Conservation (phyloP, 2,113 vertebrate species). For the Cochlearius cochlearius region DNA sequence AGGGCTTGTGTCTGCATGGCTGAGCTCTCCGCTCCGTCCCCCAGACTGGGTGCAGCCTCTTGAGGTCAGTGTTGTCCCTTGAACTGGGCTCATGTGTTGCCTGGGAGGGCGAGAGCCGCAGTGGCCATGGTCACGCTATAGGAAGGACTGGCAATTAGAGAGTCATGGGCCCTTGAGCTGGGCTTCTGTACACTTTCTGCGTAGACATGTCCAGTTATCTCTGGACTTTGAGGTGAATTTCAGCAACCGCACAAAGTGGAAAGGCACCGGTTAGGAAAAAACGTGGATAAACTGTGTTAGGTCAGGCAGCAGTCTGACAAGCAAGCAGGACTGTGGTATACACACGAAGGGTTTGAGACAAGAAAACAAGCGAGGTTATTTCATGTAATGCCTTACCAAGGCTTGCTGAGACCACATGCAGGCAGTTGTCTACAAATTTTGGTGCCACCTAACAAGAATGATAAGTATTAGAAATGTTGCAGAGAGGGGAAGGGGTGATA, state of each 20-base stretch:
- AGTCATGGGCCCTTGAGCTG: neutral
- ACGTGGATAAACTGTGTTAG: neutral
- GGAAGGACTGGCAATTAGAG: neutral
- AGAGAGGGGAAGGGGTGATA: neutral
- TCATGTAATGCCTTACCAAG: neutral
- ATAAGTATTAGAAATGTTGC: neutral
- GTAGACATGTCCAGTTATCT: neutral
- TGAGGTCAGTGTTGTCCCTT: neutral
- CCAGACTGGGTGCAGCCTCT: neutral
- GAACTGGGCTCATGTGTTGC: neutral
- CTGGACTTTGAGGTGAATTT: neutral
- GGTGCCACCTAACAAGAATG: neutral
- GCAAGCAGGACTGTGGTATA: neutral
- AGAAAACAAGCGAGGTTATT: neutral
- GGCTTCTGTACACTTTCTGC: neutral
- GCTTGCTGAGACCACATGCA: neutral
- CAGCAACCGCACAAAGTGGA: neutral
- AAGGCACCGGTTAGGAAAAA: neutral
- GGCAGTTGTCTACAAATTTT: neutral
- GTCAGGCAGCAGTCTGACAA: neutral
- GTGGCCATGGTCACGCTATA: rapidly evolving
- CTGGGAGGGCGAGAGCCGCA: no score
- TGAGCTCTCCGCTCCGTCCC: neutral
- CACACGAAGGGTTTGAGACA: neutral
- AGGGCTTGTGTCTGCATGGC: neutral